Conservation (phyloP, 2,797 vertebrate genomes). For the Aplochiton taeniatus region DNA sequence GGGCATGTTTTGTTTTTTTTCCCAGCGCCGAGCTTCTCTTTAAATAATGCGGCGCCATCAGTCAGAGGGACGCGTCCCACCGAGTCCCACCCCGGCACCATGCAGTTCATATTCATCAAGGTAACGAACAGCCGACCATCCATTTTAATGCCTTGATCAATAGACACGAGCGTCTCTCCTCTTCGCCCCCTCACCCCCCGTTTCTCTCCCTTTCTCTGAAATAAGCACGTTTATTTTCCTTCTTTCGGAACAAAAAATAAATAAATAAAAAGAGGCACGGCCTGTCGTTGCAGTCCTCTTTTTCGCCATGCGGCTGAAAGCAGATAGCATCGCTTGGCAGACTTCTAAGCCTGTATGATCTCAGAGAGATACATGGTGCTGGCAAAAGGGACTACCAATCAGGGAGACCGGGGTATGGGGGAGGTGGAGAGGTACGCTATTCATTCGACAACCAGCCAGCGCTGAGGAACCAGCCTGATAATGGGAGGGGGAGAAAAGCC, state of each 20-base stretch:
- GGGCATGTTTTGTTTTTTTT: no score
- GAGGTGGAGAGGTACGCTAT: no score
- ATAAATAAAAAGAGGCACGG: no score
- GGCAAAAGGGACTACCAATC: neutral
- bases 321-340: neutral
- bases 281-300: neutral
- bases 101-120: neutral
- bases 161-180: neutral
- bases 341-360: neutral
- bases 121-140: neutral
- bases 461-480: conserved; percentile 45
- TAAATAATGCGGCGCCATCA: neutral
- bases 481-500: conserved; percentile 36
- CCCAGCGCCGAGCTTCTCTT: neutral
- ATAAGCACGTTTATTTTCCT: neutral
- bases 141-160: neutral
- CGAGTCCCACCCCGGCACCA: neutral
- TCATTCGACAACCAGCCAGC: neutral
- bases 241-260: no score
- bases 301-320: neutral
- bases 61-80: neutral
- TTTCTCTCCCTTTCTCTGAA: no score
- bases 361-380: neutral
- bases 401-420: neutral
- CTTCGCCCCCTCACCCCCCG: no score